Evolutionary conservation across 2,888 invertebrate genomes (phyloP).

Genomic region (Thereva unica): DNA sequence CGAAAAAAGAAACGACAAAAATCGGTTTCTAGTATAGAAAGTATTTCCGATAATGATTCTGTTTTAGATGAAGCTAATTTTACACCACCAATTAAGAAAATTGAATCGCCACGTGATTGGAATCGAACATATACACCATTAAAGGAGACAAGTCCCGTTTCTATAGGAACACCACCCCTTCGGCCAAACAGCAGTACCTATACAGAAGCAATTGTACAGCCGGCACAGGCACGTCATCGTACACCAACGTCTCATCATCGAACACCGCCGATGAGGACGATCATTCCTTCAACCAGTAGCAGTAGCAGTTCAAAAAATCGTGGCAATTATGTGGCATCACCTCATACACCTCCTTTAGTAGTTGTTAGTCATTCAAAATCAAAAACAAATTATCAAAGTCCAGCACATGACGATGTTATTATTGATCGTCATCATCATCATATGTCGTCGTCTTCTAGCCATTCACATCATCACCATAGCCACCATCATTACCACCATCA

Average conservation of each 20-base stretch:
- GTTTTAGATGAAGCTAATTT: conserved; percentile 52
- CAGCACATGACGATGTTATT: conserved; percentile 39
- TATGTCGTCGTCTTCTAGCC: conserved; percentile 39
- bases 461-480: conserved; percentile 47
- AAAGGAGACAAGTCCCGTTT: conserved; percentile 54
- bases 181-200: conserved; percentile 50
- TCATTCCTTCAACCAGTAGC: conserved; percentile 45
- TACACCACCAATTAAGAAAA: conserved; percentile 52
- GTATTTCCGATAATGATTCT: conserved; percentile 64
- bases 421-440: conserved; percentile 44
- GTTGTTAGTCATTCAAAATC: conserved; percentile 40
- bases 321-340: conserved; percentile 49
- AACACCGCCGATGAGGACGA: conserved; percentile 46
- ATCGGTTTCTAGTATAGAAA: conserved; percentile 70
- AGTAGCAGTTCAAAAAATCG: conserved; percentile 38
- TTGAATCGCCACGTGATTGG: conserved; percentile 37
- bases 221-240: conserved; percentile 41
- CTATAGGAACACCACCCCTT: conserved; percentile 55
- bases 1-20: conserved; percentile 68
- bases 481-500: conserved; percentile 51
- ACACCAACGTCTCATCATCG: conserved; percentile 44
- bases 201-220: conserved; percentile 38
- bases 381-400: conserved; percentile 43
- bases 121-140: conserved; percentile 45
- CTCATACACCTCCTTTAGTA: conserved; percentile 56